phyloP scores from a whole-genome alignment of 2,113 vertebrate genomes.

The Amphiprion ocellaris region DNA sequence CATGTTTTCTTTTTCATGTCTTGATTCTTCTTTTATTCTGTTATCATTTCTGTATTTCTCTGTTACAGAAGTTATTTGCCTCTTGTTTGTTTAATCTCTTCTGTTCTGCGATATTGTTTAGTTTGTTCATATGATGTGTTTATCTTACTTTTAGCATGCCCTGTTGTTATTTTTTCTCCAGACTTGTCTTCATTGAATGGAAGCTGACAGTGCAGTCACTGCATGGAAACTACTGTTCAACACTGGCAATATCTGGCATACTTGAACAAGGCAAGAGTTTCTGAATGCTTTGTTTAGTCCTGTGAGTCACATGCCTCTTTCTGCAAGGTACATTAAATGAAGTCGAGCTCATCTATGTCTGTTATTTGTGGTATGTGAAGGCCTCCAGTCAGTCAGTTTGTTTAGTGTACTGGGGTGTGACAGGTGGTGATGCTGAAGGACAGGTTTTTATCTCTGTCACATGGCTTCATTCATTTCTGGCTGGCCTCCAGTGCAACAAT shows the following conservation, averaged over 20 bases:
- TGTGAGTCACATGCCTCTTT: conserved; percentile 26
- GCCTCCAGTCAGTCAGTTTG: conserved; percentile 4
- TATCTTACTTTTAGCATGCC: background rate
- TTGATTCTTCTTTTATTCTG: background rate
- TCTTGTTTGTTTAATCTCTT: background rate
- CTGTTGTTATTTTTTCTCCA: background rate
- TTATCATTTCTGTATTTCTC: background rate
- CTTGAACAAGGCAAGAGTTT: background rate
- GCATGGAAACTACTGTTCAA: background rate
- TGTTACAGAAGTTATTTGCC: background rate
- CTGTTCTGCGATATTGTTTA: background rate
- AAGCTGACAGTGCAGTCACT: too few relatives aligned
- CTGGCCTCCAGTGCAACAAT: conserved; percentile 43
- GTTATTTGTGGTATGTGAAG: conserved; percentile 52
- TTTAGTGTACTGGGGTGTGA: conserved; percentile 51
- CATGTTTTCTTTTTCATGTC: background rate
- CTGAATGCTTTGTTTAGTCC: conserved; percentile 35
- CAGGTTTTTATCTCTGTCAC: conserved; percentile 56
- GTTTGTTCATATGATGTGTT: background rate
- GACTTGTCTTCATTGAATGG: too few relatives aligned
- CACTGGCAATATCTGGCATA: too few relatives aligned
- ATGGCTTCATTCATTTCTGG: conserved; percentile 39
- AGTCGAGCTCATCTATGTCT: conserved; percentile 9
- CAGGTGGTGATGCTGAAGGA: conserved; percentile 51
- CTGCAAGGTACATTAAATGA: conserved; percentile 19